Evolutionary conservation across 30 jellyfish, hydroid and myxozoan genomes (phyloP), one percentile per base, ranked within the genome.

Genomic region (Nemopilema nomurai): DNA sequence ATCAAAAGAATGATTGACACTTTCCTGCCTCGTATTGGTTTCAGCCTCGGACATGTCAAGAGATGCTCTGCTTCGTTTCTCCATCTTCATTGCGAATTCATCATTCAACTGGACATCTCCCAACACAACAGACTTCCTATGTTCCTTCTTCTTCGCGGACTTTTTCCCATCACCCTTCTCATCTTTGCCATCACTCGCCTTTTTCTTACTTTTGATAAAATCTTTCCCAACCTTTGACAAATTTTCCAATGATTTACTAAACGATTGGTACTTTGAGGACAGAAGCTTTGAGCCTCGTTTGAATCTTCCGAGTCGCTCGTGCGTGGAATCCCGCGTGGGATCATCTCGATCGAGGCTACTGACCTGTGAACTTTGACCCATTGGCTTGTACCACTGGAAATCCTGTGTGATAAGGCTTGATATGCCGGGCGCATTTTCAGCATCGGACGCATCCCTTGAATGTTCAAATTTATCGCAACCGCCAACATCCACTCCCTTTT

Each of bases 71-170:
- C 86, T 71, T 62, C 86, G 53, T 13, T 86, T 78, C 53, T 83
- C 92, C 92, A 83, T 83, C 22, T 83, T 83, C 86, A 76, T 69
- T 32, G 92, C 92, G 41, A 83, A 83, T 53, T 83, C 92, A 0
- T 83, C 92, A 72, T 83, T 83, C 81, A 83, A 31, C 49, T 71
- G 81, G 49, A 83, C 20, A 33, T 83, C 86, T 29, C 92, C 92
- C 0, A 83, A 49, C 23, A 71, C 52, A 69, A 65, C 57, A 8
- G 88, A 78, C 62, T 66, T 63, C 71, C 88, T 62, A 30, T 78
- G 79, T 30, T 78, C 70, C 28, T 62, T 67, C 25, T 69, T 74
- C n/a, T 82, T 82, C 71, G 49, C 49, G 23, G 84, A 71, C 18
- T 81, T 81, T 51, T 49, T 78, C 30, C 50, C 52, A 0, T 79